Evolutionary conservation across 2,797 vertebrate species (phyloP), one percentile per base, ranked within the genome.

Genomic region (Oreonectes daqikongensis): DNA sequence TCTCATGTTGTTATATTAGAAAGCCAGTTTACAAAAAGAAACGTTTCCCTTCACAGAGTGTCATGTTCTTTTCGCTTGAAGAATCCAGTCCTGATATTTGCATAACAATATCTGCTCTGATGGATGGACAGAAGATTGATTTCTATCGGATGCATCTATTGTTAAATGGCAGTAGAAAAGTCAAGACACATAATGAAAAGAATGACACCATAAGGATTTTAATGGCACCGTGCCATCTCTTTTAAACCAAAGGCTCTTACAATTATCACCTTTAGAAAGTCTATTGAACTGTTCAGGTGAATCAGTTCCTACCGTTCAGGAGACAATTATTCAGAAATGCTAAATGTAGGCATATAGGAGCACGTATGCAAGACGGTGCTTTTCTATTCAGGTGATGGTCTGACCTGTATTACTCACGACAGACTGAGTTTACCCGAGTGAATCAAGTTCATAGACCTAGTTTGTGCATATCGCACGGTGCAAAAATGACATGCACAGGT

Each of bases 111-210:
- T 77, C 69, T 72, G 42, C 52, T 76, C 52, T 18, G 17, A 60
- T 66, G 22, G 12, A 77, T 26, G n/a, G 50, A 38, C 15, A 26
- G 64, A 59, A 15, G 22, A 66, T 70, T 48, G 77, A 77, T 71
- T 68, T 59, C 28, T 75, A 20, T 38, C 53, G 68, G 50, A 68
- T 81, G 79, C 57, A 75, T 35, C 46, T 75, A 30, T 75, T 55
- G 61, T 73, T 72, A 79, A 84, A 82, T 81, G 69, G 72, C 79
- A 64, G 35, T 65, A 5, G 50, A 71, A 77, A 75, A 70, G 52
- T 42, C 40, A 75, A 28, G 46, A 60, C 15, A 70, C 26, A 22
- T n/a, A n/a, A n/a, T n/a, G 63, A 59, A 42, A 52, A n/a, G 28
- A 30, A 6, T 18, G 3, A 15, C 40, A 48, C 73, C 40, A 52